Percentiles rank a stretch among this genome's conserved stretches.
These are phyloP conservation scores for Scartelaos histophorus DNA, from an alignment of 2,113 vertebrate genomes.

Conservation along the genomic window DNA sequence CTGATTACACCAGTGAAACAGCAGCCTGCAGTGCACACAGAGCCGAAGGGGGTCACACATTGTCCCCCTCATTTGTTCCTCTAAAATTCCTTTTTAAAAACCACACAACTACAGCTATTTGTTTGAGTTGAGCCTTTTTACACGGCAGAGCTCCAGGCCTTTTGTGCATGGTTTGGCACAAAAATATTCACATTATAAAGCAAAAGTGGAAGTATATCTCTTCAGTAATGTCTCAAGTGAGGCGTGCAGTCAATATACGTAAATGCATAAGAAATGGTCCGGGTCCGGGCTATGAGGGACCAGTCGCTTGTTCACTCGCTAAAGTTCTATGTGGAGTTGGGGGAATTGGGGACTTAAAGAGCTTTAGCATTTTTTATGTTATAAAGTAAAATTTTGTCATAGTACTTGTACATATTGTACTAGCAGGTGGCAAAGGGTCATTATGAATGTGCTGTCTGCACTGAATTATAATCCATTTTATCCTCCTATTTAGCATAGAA, in stretches of 20 bases:
- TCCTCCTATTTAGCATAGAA: no score
- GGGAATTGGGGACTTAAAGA: not conserved
- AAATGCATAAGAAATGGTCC: not conserved
- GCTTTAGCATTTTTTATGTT: not conserved
- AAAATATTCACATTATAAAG: constrained; percentile 1
- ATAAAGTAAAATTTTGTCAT: not conserved
- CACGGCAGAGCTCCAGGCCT: not conserved
- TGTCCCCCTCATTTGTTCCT: constrained; percentile 19
- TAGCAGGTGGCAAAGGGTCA: no score
- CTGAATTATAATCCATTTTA: no score
- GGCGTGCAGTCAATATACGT: constrained; percentile 4
- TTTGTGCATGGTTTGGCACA: constrained; percentile 1
- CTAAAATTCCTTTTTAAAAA: not conserved
- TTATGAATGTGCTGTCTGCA: no score
- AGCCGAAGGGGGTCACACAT: constrained; percentile 8
- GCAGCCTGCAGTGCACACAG: constrained; percentile 11
- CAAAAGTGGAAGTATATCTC: not conserved
- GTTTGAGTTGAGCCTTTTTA: constrained; percentile 1
- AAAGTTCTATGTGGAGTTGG: not conserved
- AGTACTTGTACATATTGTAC: no score
- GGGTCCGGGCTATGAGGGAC: not conserved
- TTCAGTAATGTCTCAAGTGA: constrained; percentile 3
- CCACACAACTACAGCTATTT: not conserved
- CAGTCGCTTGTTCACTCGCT: not conserved
- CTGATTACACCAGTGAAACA: constrained; percentile 35